Evolutionary conservation across 2,888 invertebrate species (phyloP).

Genomic region (Trisateles emortualis): DNA sequence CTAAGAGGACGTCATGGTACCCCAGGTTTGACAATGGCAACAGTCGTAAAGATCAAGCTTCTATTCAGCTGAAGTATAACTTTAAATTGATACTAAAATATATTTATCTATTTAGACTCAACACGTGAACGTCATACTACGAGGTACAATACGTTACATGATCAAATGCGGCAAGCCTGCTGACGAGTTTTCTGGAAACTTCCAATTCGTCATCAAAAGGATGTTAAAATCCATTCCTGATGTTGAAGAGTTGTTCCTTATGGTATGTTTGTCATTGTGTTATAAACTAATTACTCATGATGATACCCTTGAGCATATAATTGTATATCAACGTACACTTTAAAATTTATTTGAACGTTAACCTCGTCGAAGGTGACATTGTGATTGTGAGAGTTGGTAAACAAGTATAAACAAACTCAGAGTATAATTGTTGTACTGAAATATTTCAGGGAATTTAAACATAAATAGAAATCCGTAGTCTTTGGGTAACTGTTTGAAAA

Average conservation of each 20-base stretch:
- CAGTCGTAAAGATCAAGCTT: too few relatives aligned
- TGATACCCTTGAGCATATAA: background rate
- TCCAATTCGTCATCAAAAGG: slow-evolving; percentile 92
- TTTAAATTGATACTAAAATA: background rate
- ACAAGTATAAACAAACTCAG: background rate
- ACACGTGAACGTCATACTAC: slow-evolving; percentile 94
- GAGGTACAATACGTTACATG: slow-evolving; percentile 95
- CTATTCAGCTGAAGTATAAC: too few relatives aligned
- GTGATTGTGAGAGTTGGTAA: background rate
- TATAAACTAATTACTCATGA: background rate
- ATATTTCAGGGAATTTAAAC: too few relatives aligned
- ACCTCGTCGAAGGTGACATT: slow-evolving; percentile 37
- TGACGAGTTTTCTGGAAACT: slow-evolving; percentile 92
- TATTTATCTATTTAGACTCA: slow-evolving; percentile 87
- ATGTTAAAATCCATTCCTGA: slow-evolving; percentile 92
- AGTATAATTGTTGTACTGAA: too few relatives aligned
- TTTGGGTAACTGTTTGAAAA: too few relatives aligned
- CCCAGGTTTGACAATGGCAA: too few relatives aligned
- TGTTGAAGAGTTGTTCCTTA: slow-evolving; percentile 92
- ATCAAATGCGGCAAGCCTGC: slow-evolving; percentile 90
- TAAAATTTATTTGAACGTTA: too few relatives aligned
- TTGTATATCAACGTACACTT: too few relatives aligned
- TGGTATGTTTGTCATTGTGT: slow-evolving; percentile 84
- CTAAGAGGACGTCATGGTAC: too few relatives aligned
- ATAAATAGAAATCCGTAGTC: too few relatives aligned